Evolutionary conservation across 2,888 invertebrate genomes (phyloP), one percentile per base, ranked within the genome.

Genomic region (Chironomus riparius): DNA sequence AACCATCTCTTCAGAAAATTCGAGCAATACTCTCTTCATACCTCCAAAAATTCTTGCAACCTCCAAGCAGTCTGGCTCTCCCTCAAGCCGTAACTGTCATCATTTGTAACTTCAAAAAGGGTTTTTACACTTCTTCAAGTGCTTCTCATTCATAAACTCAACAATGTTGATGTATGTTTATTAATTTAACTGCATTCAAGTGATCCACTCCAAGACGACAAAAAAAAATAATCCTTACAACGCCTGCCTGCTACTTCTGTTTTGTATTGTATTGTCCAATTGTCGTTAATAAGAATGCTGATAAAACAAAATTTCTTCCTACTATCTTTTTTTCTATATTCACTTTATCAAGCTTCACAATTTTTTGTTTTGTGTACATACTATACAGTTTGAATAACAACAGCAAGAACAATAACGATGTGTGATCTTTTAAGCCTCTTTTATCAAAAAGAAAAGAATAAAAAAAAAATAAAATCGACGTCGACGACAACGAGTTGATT

Each of bases 241-340:
- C n/a, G 18, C n/a, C 56, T 3, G 18, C 10, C 56, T 56, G n/a
- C 0, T 56, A 56, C 15, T 65, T 65, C 6, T 21, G 15, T 28
- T 38, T 47, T 18, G 22, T n/a, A 15, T 22, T 70, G 70, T 50
- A 22, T 48, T 15, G 70, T 6, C 50, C 70, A 70, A 70, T 70
- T 70, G 50, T 12, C 21, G 70, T 24, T 70, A 70, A 70, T 70
- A 70, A 50, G 50, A 22, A 50, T 70, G 70, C 50, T 70, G 70
- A 70, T 47, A 70, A 50, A 70, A 70, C 70, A 70, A 22, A 70
- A 22, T 47, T 70, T 70, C 56, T 47, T 70, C 38, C 56, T 24
- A 21, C 15, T 50, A 13, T 13, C 4, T 69, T 10, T 62, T 21
- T 10, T 21, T 62, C 4, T 10, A 62, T 10, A 24, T 68, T 24